Evolutionary conservation across 2,888 invertebrate species (phyloP).

Genomic region (Apodemia mormo): DNA sequence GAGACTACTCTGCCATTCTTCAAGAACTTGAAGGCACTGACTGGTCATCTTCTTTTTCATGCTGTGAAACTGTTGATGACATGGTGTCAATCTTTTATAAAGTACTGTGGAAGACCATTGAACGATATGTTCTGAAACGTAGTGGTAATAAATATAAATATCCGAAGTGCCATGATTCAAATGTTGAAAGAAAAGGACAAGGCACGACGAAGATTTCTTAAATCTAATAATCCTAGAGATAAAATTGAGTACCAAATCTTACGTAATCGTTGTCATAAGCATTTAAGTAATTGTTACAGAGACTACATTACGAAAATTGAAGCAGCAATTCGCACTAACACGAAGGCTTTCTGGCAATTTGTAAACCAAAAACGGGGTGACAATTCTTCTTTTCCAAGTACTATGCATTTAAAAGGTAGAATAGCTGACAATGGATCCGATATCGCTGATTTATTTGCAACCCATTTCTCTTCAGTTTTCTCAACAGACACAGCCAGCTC

Average conservation of each 20-base stretch:
- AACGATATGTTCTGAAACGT: too few relatives aligned
- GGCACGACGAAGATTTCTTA: not conserved
- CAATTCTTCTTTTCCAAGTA: not conserved
- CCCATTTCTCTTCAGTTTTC: not conserved
- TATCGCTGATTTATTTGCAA: not conserved
- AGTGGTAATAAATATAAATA: too few relatives aligned
- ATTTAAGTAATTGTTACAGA: not conserved
- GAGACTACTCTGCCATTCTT: not conserved
- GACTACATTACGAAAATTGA: not conserved
- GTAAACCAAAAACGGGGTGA: not conserved
- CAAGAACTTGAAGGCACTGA: not conserved
- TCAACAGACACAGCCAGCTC: not conserved
- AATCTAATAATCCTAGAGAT: not conserved
- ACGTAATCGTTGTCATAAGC: not conserved
- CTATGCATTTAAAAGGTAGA: not conserved
- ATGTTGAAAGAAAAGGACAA: conserved; percentile 4
- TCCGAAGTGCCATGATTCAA: not conserved
- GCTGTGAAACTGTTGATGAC: not conserved
- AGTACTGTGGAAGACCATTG: too few relatives aligned
- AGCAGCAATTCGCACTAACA: not conserved
- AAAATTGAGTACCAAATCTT: not conserved
- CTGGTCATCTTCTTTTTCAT: not conserved
- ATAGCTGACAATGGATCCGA: not conserved
- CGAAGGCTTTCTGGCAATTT: not conserved
- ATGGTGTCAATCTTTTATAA: not conserved